Conservation (phyloP, 2,113 vertebrate species). For the Corythaixoides concolor region DNA sequence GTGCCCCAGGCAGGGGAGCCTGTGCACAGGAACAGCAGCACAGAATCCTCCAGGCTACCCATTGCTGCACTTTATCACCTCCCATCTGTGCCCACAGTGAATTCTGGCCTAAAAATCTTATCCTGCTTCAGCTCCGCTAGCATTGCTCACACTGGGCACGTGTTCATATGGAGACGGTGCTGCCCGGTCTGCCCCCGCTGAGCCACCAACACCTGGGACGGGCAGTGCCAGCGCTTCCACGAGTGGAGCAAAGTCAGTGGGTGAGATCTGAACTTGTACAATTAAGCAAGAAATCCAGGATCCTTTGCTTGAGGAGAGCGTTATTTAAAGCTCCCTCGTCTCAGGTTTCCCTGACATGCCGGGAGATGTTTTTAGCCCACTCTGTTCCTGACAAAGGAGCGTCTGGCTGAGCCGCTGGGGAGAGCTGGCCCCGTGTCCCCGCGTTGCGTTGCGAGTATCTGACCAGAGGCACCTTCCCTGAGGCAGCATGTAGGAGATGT, state of each 20-base stretch:
- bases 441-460: rapidly evolving
- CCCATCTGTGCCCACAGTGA: not conserved
- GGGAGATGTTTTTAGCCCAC: not conserved
- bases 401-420: not conserved
- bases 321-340: not conserved
- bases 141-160: rapidly evolving
- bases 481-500: rapidly evolving
- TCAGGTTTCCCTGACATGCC: not conserved
- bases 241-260: rapidly evolving
- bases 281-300: not conserved
- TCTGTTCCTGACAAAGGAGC: not conserved
- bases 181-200: not conserved
- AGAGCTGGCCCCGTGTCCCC: rapidly evolving
- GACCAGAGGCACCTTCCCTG: rapidly evolving
- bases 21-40: not conserved
- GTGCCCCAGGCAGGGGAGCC: not conserved
- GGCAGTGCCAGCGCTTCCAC: not conserved
- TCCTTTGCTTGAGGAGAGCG: not conserved
- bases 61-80: not conserved
- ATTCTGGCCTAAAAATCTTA: not conserved
- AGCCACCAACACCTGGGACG: rapidly evolving
- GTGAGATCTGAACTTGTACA: not conserved
- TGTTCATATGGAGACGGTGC: rapidly evolving
- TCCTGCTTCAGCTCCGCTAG: not conserved
- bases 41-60: not conserved